Evolutionary conservation across 2,797 vertebrate genomes (phyloP).

Genomic region (Nannoperca obscura): DNA sequence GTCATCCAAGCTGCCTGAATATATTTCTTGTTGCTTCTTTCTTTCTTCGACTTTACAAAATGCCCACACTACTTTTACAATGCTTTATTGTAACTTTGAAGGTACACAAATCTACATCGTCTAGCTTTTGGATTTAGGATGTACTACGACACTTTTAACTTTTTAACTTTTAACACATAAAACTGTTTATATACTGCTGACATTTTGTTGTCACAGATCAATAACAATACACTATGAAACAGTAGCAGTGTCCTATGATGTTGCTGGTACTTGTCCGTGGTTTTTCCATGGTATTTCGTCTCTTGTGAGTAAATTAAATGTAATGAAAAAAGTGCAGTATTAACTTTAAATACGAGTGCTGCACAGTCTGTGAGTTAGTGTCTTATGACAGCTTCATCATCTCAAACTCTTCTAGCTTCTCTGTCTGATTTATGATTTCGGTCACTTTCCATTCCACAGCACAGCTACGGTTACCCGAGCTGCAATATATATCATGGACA

Average conservation of each 20-base stretch:
- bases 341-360: background rate
- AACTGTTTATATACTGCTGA: too few species aligned
- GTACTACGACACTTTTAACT: too few species aligned
- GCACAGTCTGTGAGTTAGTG: background rate
- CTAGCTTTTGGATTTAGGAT: too few species aligned
- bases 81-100: too few species aligned
- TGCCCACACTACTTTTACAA: too few species aligned
- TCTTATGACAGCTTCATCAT: background rate
- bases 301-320: background rate
- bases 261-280: background rate
- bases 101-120: too few species aligned
- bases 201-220: background rate
- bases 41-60: too few species aligned
- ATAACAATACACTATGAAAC: background rate
- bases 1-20: background rate
- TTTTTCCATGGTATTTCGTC: conserved; percentile 1
- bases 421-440: background rate
- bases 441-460: background rate
- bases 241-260: too few species aligned
- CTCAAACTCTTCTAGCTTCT: background rate
- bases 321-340: background rate
- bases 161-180: too few species aligned
- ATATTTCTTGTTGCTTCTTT: background rate
- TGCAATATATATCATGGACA: background rate
- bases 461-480: background rate